phyloP scores from a whole-genome alignment of 2,888 invertebrate species.

The Hyposoter dolosus region DNA sequence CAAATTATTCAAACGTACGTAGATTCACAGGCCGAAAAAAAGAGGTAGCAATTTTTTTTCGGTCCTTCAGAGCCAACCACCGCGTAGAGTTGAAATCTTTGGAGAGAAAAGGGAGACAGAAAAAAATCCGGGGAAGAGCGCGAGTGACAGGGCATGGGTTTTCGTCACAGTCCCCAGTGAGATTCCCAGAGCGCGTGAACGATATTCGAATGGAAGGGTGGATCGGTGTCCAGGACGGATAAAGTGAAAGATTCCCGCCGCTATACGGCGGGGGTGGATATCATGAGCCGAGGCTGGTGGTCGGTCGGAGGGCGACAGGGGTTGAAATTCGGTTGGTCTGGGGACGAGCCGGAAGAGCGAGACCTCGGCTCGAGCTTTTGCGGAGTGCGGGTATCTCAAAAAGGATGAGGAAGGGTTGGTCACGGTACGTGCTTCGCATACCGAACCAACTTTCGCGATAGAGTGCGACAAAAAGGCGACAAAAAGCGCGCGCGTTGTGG shows the following conservation, averaged over 20 bases:
- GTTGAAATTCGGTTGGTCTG: constrained; percentile 73
- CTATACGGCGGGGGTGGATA: constrained; percentile 38
- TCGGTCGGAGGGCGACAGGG: constrained; percentile 76
- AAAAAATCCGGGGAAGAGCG: neutral
- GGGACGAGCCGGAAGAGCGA: constrained; percentile 68
- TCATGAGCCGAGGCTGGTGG: constrained; percentile 69
- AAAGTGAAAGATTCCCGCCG: constrained; percentile 82
- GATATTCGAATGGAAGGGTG: constrained; percentile 81
- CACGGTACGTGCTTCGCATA: constrained; percentile 81
- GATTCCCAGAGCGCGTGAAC: constrained; percentile 72
- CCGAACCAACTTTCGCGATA: constrained; percentile 69
- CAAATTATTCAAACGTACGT: neutral
- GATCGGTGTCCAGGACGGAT: constrained; percentile 83
- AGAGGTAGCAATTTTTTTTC: neutral
- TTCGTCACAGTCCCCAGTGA: constrained; percentile 55
- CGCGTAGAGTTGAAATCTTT: neutral
- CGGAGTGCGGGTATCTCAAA: constrained; percentile 35
- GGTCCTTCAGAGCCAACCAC: neutral
- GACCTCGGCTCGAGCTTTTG: constrained; percentile 54
- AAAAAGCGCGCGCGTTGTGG: constrained; percentile 43
- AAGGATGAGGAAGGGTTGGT: constrained; percentile 70
- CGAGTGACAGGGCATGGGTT: constrained; percentile 35
- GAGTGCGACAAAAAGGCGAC: constrained; percentile 58
- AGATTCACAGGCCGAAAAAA: neutral
- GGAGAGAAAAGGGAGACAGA: constrained; percentile 1